Percentiles rank a stretch among this genome's conserved stretches.
Evolutionary conservation across 2,797 vertebrate species (phyloP).

Genomic region (Malurus leucopterus): DNA sequence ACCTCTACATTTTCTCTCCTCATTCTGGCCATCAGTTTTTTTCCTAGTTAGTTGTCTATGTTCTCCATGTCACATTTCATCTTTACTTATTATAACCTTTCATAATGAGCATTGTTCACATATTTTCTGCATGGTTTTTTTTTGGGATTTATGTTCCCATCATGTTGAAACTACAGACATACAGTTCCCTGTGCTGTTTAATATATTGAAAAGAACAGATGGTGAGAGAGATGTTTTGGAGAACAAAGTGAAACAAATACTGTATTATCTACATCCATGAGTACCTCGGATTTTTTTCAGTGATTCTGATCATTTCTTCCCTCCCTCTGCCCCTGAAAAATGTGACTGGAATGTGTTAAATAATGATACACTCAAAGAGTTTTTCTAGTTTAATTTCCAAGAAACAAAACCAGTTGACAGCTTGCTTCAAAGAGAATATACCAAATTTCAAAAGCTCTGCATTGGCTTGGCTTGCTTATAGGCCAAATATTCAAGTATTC

Average conservation of each 20-base stretch:
- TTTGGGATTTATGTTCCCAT: background rate
- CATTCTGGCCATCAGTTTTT: background rate
- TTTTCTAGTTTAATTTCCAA: background rate
- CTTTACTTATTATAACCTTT: background rate
- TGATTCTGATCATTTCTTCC: background rate
- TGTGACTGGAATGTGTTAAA: background rate
- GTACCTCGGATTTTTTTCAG: background rate
- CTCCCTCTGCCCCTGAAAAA: background rate
- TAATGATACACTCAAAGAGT: background rate
- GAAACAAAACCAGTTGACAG: background rate
- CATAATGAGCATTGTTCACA: background rate
- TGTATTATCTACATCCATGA: background rate
- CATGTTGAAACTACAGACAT: background rate
- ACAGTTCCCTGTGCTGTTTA: background rate
- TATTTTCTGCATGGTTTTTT: background rate
- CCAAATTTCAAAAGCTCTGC: background rate
- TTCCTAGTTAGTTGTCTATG: background rate
- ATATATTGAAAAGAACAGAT: slow-evolving; percentile 4
- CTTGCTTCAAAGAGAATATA: background rate
- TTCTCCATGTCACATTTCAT: background rate
- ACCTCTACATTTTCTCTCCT: background rate
- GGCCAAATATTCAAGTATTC: background rate
- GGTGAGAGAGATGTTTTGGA: background rate
- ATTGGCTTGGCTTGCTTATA: background rate
- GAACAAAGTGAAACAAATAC: background rate